Evolutionary conservation across 2,113 vertebrate genomes (phyloP).

Genomic region (Chaetodon trifascialis): DNA sequence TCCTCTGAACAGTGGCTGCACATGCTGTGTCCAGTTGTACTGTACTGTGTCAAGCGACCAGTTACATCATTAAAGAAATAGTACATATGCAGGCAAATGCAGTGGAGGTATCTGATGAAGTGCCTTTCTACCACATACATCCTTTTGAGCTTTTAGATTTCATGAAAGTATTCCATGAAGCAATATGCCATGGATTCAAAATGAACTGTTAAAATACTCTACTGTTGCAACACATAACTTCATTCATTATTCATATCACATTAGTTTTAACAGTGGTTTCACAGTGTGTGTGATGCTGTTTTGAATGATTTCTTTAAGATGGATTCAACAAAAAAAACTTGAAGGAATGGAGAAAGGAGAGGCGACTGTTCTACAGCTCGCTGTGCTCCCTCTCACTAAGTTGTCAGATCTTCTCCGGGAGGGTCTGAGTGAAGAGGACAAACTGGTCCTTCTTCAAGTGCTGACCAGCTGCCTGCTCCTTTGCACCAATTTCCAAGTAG

Average conservation of each 20-base stretch:
- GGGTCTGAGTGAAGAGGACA: conserved; percentile 75
- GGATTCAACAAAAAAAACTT: neutral
- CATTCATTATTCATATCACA: neutral
- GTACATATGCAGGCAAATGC: no score
- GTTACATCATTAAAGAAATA: no score
- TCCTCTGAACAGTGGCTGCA: no score
- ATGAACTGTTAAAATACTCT: no score
- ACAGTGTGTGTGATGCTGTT: neutral
- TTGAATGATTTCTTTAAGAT: neutral
- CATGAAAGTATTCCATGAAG: no score
- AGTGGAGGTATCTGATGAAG: no score
- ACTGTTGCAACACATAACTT: no score
- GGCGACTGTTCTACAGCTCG: conserved; percentile 62
- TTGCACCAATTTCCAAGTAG: conserved; percentile 73
- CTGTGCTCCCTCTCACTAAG: conserved; percentile 51
- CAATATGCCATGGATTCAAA: no score
- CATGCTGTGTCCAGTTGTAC: no score
- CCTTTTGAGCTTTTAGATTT: no score
- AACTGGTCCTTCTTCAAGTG: conserved; percentile 73
- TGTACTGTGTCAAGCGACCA: no score
- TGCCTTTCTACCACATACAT: no score
- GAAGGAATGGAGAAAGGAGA: neutral
- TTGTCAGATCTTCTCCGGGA: conserved; percentile 65
- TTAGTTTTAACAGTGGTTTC: neutral
- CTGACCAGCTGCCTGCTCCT: conserved; percentile 66